phyloP scores from a whole-genome alignment of 2,888 invertebrate species.

The Cyclophora punctaria region DNA sequence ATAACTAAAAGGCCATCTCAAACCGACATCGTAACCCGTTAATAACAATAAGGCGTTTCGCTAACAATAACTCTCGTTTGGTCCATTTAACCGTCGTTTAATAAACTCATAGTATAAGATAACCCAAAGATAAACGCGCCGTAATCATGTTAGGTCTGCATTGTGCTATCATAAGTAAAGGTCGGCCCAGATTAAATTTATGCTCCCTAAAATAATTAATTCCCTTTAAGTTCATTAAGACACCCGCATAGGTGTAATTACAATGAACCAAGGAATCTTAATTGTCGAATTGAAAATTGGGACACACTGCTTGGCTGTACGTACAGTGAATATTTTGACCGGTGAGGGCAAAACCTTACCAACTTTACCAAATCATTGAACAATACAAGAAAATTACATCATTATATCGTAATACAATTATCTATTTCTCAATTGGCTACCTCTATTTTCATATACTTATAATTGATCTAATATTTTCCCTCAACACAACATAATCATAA shows the following conservation, averaged over 20 bases:
- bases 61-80: slow-evolving; percentile 10
- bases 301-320: slow-evolving; percentile 26
- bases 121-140: slow-evolving; percentile 37
- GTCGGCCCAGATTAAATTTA: slow-evolving; percentile 68
- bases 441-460: no score
- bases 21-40: slow-evolving; percentile 4
- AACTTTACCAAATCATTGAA: no score
- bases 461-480: no score
- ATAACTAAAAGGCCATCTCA: no score
- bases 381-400: no score
- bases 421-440: no score
- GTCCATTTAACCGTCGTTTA: slow-evolving; percentile 16
- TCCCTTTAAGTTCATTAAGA: slow-evolving; percentile 74
- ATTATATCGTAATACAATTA: no score
- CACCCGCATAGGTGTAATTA: slow-evolving; percentile 75
- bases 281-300: slow-evolving; percentile 63
- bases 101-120: slow-evolving; percentile 26
- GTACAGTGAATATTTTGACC: no score
- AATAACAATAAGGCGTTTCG: background rate
- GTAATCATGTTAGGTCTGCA: slow-evolving; percentile 45
- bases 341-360: no score
- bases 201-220: slow-evolving; percentile 71
- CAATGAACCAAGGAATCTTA: slow-evolving; percentile 73
- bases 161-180: slow-evolving; percentile 61
- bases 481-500: no score